Base-by-base conservation (phyloP, 2,888 invertebrate genomes). In the Lasioglossum marginatum region DNA sequence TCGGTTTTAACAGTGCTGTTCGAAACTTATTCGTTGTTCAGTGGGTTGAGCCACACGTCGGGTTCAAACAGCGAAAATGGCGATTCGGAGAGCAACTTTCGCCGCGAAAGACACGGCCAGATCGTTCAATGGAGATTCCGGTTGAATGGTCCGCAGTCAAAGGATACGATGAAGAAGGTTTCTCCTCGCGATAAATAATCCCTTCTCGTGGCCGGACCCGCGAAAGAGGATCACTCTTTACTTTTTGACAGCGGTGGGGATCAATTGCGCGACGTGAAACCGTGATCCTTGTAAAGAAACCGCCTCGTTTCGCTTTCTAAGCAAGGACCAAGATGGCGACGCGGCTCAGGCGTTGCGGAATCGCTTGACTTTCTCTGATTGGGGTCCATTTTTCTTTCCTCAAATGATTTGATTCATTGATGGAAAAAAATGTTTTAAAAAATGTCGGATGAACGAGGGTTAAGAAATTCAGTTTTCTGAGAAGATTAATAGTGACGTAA, bases 81-180 rank as follows among this genome's bases (percentile, higher is more conserved):
- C 72, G 52, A 76, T 73, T 66, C 34, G 12, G 60, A 37, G 37
- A 76, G 79, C 43, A 68, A 63, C 72, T 84, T 81, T 89, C 79
- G 79, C 37, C 66, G 14, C 14, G 52, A 45, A 45, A 77, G 48
- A 43, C 19, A 27, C 34, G 37, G 31, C 12, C 34, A 77, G n/a
- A 82, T 48, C 73, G 82, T 60, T 57, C 72, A 57, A 88, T 77
- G 66, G 81, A 81, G 66, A 75, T 80, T 74, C 66, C 45, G 60
- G 27, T 45, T 48, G 71, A 79, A 74, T 63, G 77, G 43, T 19
- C 19, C 60, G 75, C 63, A 74, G 45, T 74, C 66, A 31, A 72
- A 82, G 57, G 40, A 80, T 82, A 75, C 72, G 79, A 79, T 72
- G 27, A 79, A 75, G 74, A 84, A 40, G 73, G 79, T 81, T 74